These are phyloP conservation scores for Garrulus glandarius DNA, from an alignment of 2,797 vertebrate species.

Conservation along the genomic window DNA sequence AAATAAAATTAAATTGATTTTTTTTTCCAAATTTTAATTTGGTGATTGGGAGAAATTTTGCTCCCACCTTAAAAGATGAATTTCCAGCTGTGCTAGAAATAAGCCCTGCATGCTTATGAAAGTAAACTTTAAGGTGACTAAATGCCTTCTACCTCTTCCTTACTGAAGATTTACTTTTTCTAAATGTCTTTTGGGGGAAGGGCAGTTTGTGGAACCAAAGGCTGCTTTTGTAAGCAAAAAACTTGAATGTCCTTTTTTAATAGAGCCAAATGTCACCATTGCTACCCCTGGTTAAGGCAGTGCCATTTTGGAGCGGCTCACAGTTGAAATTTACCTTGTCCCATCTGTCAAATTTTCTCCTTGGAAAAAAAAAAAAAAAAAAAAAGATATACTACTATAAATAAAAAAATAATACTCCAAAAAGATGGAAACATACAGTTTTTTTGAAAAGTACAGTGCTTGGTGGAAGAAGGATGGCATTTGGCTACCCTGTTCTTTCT, in stretches of 20 bases:
- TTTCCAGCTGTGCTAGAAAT: slow-evolving; percentile 73
- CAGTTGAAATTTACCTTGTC: slow-evolving; percentile 70
- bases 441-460: slow-evolving; percentile 79
- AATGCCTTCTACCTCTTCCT: slow-evolving; percentile 92
- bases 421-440: not conserved
- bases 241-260: slow-evolving; percentile 69
- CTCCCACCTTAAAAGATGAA: slow-evolving; percentile 68
- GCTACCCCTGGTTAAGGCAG: slow-evolving; percentile 78
- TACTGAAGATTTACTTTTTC: slow-evolving; percentile 85
- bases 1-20: slow-evolving; percentile 36
- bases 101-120: slow-evolving; percentile 84
- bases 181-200: slow-evolving; percentile 76
- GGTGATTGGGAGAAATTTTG: slow-evolving; percentile 62
- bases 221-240: slow-evolving; percentile 66
- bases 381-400: not conserved
- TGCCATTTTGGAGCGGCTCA: slow-evolving; percentile 75
- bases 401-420: not conserved
- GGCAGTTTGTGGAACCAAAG: slow-evolving; percentile 78
- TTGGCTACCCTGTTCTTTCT: slow-evolving; percentile 88
- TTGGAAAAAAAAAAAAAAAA: slow-evolving; percentile 41
- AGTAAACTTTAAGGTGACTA: slow-evolving; percentile 85
- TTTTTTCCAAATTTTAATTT: slow-evolving; percentile 73
- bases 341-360: slow-evolving; percentile 68
- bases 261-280: slow-evolving; percentile 80
- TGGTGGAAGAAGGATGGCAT: slow-evolving; percentile 87